Evolutionary conservation across 2,888 invertebrate genomes (phyloP).

Genomic region (Rhogogaster chlorosoma): DNA sequence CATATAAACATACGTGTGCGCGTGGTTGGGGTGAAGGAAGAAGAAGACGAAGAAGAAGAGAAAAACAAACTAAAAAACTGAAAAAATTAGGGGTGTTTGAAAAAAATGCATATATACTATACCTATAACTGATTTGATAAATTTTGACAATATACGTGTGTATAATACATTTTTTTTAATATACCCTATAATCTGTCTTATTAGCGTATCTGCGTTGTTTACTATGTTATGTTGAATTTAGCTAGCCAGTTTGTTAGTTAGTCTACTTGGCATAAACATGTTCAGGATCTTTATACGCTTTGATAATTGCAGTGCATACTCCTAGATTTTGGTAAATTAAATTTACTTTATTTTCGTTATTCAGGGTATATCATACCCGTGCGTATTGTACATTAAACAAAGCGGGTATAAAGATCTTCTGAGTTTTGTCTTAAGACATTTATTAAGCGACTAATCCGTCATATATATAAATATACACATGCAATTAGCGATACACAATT

Average conservation of each 20-base stretch:
- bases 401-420: neutral
- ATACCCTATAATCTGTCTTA: neutral
- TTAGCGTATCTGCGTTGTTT: neutral
- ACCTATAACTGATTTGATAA: constrained; percentile 6
- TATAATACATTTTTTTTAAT: constrained; percentile 29
- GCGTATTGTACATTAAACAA: neutral
- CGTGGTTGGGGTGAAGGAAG: neutral
- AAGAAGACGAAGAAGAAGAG: neutral
- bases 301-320: neutral
- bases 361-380: neutral
- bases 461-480: neutral
- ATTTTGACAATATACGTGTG: constrained; percentile 38
- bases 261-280: neutral
- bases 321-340: neutral
- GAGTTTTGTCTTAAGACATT: constrained; percentile 1
- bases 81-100: neutral
- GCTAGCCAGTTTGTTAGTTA: neutral
- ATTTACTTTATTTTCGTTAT: neutral
- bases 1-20: neutral
- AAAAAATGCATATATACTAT: constrained; percentile 5
- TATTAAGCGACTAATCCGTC: constrained; percentile 21
- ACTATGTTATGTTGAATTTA: neutral
- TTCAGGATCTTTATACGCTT: neutral
- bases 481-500: neutral
- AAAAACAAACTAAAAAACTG: too few species aligned